Evolutionary conservation across 2,888 invertebrate genomes (phyloP), one percentile per base, ranked within the genome.

Genomic region (Pristionchus entomophagus): DNA sequence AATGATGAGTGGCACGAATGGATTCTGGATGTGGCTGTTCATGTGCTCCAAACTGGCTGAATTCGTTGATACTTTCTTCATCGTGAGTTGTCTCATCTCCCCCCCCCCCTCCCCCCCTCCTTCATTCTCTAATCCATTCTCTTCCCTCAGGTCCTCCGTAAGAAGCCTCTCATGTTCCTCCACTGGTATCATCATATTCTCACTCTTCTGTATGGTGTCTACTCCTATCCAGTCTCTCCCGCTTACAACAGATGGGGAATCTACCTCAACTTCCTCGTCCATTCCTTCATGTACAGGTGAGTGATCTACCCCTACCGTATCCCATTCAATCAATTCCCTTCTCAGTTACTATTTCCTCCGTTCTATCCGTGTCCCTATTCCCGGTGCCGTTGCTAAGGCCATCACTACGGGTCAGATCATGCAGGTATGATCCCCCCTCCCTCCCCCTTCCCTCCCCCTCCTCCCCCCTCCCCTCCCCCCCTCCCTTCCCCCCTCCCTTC

Each of bases 201-300:
- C 73, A 85, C 85, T 41, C 77, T 77, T 4, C 35, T 85, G 53
- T 85, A 77, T 29, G 77, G 85, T 26, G 19, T 56, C 73, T 85
- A 73, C 41, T 53, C 85, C 0, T 85, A 53, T 32, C 77, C 85
- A 41, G 73, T 38, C 17, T 29, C 53, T 51, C 56, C 85, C 85
- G 93, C 91, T 19, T 93, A 88, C 90, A 93, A 92, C 89, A 88
- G 90, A 17, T 93, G 93, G 93, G 92, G 92, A 86, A 90, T 91
- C 65, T 93, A 91, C 91, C 89, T 93, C 86, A 93, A 93, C 88
- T 92, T 93, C 88, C 86, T 88, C 14, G 91, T 91, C 17, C 90
- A 91, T 86, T 88, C 89, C 29, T 89, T 90, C 53, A 91, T 91
- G 90, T 91, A 91, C 84, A 89, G 90, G 89, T 90, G 84, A 86